Conservation (phyloP, 1,140 invertebrate species). For the Zaprionus ghesquierei region DNA sequence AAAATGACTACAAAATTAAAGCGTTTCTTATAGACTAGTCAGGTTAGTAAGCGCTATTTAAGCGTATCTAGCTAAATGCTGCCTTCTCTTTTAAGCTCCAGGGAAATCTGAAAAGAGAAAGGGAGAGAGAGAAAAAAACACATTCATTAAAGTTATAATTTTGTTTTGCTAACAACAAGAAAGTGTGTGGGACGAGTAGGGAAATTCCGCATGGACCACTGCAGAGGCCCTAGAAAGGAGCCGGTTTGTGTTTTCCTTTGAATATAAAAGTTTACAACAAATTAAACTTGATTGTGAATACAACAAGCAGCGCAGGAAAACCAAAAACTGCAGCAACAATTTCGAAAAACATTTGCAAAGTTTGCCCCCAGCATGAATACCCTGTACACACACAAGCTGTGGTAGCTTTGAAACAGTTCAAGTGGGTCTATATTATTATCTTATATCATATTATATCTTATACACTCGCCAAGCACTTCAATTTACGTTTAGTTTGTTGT, state of each 20-base stretch:
- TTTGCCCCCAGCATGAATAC: constrained; percentile 33
- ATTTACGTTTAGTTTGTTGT: constrained; percentile 18
- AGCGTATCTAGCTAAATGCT: constrained; percentile 43
- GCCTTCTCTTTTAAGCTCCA: constrained; percentile 14
- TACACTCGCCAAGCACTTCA: not conserved
- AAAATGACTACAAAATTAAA: constrained; percentile 52
- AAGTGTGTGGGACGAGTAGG: constrained; percentile 31
- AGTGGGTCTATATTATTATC: not conserved
- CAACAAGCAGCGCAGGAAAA: constrained; percentile 42
- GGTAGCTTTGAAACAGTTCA: not conserved
- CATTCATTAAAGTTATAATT: constrained; percentile 51
- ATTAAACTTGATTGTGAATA: constrained; percentile 76
- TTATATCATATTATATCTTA: not conserved
- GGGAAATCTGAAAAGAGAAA: constrained; percentile 59
- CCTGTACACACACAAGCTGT: constrained; percentile 4
- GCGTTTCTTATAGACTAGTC: constrained; percentile 56
- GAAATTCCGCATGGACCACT: constrained; percentile 8
- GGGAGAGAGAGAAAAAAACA: constrained; percentile 15
- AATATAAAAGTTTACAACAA: constrained; percentile 74
- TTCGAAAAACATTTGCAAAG: constrained; percentile 41
- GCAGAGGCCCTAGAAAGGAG: constrained; percentile 22
- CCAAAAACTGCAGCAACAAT: constrained; percentile 35
- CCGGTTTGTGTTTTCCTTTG: constrained; percentile 58
- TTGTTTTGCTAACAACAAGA: constrained; percentile 43
- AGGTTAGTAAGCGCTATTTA: constrained; percentile 63